phyloP scores from a whole-genome alignment of 2,888 invertebrate species.

The Polietes domitor region DNA sequence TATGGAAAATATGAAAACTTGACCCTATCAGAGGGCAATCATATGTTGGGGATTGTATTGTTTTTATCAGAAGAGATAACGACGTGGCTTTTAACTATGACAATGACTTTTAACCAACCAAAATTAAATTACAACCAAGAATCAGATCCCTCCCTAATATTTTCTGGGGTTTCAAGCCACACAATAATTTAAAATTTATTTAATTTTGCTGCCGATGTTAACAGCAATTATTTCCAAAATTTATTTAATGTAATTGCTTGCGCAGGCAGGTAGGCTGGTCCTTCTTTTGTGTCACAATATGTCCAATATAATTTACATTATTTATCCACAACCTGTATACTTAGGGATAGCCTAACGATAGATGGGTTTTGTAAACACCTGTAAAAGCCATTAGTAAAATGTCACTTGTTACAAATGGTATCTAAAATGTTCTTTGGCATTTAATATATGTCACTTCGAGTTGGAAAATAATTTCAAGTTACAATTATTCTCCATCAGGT shows the following conservation, averaged over 20 bases:
- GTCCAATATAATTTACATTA: neutral
- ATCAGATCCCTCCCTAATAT: too few species aligned
- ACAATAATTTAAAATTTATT: neutral
- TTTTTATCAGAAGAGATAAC: too few species aligned
- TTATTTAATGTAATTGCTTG: neutral
- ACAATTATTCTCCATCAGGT: slow-evolving; percentile 17
- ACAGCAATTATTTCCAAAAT: neutral
- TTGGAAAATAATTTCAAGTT: slow-evolving; percentile 22
- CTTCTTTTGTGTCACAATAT: neutral
- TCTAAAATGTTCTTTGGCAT: slow-evolving; percentile 69
- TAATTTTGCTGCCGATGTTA: slow-evolving; percentile 19
- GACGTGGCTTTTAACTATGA: too few species aligned
- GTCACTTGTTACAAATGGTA: slow-evolving; percentile 66
- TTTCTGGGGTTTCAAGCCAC: neutral
- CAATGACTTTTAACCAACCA: too few species aligned
- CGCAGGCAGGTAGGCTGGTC: too few species aligned
- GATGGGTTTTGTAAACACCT: slow-evolving; percentile 67
- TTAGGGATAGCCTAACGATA: neutral
- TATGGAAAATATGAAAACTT: too few species aligned
- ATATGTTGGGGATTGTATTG: too few species aligned
- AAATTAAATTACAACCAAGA: too few species aligned
- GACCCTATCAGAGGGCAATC: too few species aligned
- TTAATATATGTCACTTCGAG: slow-evolving; percentile 68
- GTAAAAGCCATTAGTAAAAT: slow-evolving; percentile 72
- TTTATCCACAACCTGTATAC: neutral